phyloP scores from a whole-genome alignment of 1,140 invertebrate species.

The Teleogryllus occipitalis region DNA sequence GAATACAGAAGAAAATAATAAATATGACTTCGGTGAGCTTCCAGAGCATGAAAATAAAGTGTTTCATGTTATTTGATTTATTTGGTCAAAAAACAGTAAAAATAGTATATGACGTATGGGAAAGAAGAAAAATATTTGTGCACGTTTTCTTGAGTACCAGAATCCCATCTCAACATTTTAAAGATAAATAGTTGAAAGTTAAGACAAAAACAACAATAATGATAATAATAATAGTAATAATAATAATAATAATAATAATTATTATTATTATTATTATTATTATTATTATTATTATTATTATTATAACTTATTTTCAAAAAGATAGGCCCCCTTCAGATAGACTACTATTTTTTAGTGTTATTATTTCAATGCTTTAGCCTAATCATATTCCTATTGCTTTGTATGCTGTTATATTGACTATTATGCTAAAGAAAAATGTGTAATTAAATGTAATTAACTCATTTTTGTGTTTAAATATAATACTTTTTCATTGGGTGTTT shows the following conservation, averaged over 20 bases:
- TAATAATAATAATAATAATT: too few relatives aligned
- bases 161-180: too few relatives aligned
- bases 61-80: too few relatives aligned
- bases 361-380: background rate
- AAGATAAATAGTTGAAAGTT: too few relatives aligned
- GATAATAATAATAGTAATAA: too few relatives aligned
- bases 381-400: background rate
- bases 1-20: constrained; percentile 3
- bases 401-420: background rate
- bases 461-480: background rate
- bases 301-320: background rate
- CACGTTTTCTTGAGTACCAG: too few relatives aligned
- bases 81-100: too few relatives aligned
- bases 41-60: background rate
- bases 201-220: too few relatives aligned
- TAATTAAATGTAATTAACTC: background rate
- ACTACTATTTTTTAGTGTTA: background rate
- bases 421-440: background rate
- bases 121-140: too few relatives aligned
- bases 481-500: background rate
- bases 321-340: background rate
- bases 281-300: too few relatives aligned
- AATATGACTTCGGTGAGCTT: background rate
- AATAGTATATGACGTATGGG: too few relatives aligned
- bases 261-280: too few relatives aligned